Conservation (phyloP, 1,140 invertebrate species). For the Bombus difficillimus region DNA sequence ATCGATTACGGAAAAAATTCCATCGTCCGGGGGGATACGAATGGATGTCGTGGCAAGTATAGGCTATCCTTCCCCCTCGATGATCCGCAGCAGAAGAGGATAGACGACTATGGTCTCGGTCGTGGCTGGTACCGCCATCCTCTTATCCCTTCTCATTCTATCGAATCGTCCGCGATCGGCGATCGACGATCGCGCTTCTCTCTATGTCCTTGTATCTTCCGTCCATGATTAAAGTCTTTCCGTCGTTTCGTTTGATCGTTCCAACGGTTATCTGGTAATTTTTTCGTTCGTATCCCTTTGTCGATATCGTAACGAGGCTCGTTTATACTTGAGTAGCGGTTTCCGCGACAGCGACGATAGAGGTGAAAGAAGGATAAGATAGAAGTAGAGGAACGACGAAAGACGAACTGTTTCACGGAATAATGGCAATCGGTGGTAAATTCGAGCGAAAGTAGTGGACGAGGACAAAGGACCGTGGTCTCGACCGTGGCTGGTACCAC, state of each 20-base stretch:
- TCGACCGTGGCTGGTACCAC: slow-evolving; percentile 65
- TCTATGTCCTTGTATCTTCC: not conserved
- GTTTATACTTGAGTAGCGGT: not conserved
- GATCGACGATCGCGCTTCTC: slow-evolving; percentile 50
- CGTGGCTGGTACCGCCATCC: slow-evolving; percentile 80
- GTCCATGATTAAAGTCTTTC: not conserved
- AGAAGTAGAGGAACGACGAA: not conserved
- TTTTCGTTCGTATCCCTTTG: not conserved
- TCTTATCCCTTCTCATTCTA: slow-evolving; percentile 76
- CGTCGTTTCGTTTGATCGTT: not conserved
- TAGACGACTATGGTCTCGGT: slow-evolving; percentile 70
- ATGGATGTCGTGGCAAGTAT: slow-evolving; percentile 40
- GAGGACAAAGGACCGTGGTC: slow-evolving; percentile 45
- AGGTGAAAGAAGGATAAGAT: not conserved
- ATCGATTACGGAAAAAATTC: not conserved
- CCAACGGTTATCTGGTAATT: not conserved
- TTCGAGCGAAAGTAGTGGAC: slow-evolving; percentile 18
- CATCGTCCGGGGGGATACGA: slow-evolving; percentile 20
- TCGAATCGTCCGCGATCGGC: slow-evolving; percentile 58
- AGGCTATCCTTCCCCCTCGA: slow-evolving; percentile 28
- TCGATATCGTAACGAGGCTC: not conserved
- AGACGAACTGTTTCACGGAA: not conserved
- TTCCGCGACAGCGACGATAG: not conserved
- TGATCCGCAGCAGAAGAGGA: slow-evolving; percentile 64
- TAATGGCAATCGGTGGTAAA: slow-evolving; percentile 19